Evolutionary conservation across 2,797 vertebrate species (phyloP).

Genomic region (Margarornis squamiger): DNA sequence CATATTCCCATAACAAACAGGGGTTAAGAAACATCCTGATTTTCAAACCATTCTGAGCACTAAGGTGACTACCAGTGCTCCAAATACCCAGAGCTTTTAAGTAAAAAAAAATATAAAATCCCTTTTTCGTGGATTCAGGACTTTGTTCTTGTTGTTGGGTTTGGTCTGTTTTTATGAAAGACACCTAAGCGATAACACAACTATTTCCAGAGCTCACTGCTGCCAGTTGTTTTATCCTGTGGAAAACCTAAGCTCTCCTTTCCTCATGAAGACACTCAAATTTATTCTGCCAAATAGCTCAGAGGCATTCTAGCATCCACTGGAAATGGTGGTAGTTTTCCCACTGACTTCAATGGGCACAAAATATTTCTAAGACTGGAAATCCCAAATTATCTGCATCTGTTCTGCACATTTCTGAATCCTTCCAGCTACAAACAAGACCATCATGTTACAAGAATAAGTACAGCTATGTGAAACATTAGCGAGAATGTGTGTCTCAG

Average conservation of each 20-base stretch:
- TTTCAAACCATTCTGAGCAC: not conserved
- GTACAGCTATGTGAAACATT: not conserved
- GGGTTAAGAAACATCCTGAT: not conserved
- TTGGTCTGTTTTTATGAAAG: not conserved
- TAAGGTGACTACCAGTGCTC: not conserved
- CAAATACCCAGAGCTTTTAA: not conserved
- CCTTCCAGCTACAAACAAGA: constrained; percentile 39
- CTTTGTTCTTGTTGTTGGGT: not conserved
- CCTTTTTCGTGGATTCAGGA: not conserved
- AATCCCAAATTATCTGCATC: constrained; percentile 30
- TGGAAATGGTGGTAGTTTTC: constrained; percentile 9
- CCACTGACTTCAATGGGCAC: not conserved
- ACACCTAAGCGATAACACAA: not conserved
- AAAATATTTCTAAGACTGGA: constrained; percentile 12
- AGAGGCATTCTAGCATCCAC: not conserved
- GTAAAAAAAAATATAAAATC: too few relatives aligned
- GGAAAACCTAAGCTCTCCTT: not conserved
- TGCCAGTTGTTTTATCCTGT: not conserved
- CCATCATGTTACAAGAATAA: constrained; percentile 1
- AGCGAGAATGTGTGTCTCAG: not conserved
- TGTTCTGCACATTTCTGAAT: constrained; percentile 50
- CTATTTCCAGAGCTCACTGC: not conserved
- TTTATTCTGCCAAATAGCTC: not conserved
- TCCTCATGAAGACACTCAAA: not conserved
- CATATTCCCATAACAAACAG: not conserved